A percentile compares a stretch with the other conserved stretches of the same genome.
These are phyloP conservation scores for Idaea straminata DNA, from an alignment of 2,888 invertebrate genomes.

Conservation along the genomic window DNA sequence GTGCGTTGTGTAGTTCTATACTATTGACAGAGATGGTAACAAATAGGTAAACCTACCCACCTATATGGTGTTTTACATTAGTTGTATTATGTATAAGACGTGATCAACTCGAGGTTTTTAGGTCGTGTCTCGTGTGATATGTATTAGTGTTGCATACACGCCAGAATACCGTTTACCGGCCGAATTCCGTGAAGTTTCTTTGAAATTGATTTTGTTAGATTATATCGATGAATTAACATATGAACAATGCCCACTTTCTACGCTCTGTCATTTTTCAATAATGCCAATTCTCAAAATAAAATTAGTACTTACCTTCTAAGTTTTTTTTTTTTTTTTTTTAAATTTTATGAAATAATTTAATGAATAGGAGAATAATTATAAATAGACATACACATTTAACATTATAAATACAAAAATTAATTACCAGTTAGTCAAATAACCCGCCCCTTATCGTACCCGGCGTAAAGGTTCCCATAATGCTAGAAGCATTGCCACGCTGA, in stretches of 20 bases:
- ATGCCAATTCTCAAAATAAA: too few relatives aligned
- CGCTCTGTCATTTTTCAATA: too few relatives aligned
- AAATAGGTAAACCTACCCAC: neutral
- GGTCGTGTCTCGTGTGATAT: conserved; percentile 25
- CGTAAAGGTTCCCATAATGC: too few relatives aligned
- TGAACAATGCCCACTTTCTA: neutral
- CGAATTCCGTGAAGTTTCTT: conserved; percentile 60
- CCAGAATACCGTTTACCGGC: conserved; percentile 58
- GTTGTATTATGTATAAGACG: conserved; percentile 24
- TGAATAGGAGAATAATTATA: too few relatives aligned
- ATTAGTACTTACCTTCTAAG: too few relatives aligned
- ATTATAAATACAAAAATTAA: too few relatives aligned
- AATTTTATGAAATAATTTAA: too few relatives aligned
- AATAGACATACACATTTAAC: too few relatives aligned
- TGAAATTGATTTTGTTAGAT: neutral
- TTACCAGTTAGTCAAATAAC: too few relatives aligned
- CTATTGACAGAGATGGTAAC: conserved; percentile 26
- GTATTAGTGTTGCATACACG: conserved; percentile 31
- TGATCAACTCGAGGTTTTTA: conserved; percentile 17
- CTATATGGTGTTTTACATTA: conserved; percentile 7
- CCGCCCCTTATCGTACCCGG: too few relatives aligned
- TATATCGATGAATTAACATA: neutral
- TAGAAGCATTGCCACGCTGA: too few relatives aligned
- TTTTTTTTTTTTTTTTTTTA: too few relatives aligned
- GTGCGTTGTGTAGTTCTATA: conserved; percentile 8